Evolutionary conservation across 2,113 vertebrate genomes (phyloP), one percentile per base, ranked within the genome.

Genomic region (Lasiurus cinereus): DNA sequence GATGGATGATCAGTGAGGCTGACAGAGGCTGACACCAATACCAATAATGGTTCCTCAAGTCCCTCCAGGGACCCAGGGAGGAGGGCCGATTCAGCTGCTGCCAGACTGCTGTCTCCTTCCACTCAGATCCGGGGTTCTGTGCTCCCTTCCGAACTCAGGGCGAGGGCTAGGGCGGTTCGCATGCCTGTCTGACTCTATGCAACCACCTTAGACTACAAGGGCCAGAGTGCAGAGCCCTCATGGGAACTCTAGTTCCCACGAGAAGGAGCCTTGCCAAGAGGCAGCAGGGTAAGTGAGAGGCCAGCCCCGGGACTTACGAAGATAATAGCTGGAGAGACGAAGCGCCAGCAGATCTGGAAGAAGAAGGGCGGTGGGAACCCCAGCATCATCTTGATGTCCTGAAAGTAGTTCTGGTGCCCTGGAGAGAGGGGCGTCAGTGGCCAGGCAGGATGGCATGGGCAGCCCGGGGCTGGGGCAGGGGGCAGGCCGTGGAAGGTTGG

Each of bases 351-450:
- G 96, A 99, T 98, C 98, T 99, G 99, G 98, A 99, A 99, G 98
- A 99, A 99, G 96, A 99, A 93, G 0, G 99, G 99, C 1, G 99
- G 99, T 2, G 99, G 99, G 97, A 99, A 99, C 8, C 99, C 99
- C 98, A 99, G 98, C 99, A 99, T 99, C 99, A 99, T 99, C 98
- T 99, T 99, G 67, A 99, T 99, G 97, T 99, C 99, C 98, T 98
- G 99, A 97, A 99, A 99, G 97, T 99, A 99, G 96, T 99, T 99
- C 56, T n/a, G 97, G 97, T 99, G 98, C 24, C 99, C 99, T 99
- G 97, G 4, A 54, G 90, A 94, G 74, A 93, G 1, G 6, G 16
- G 33, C 15, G 69, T 96, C 54, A 96, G 88, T 84, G 67, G 67
- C 50, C 59, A 2, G 19, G 24, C 29, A 36, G 70, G 72, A 16